phyloP scores from a whole-genome alignment of 1,140 invertebrate species.

The Ericerus pela region DNA sequence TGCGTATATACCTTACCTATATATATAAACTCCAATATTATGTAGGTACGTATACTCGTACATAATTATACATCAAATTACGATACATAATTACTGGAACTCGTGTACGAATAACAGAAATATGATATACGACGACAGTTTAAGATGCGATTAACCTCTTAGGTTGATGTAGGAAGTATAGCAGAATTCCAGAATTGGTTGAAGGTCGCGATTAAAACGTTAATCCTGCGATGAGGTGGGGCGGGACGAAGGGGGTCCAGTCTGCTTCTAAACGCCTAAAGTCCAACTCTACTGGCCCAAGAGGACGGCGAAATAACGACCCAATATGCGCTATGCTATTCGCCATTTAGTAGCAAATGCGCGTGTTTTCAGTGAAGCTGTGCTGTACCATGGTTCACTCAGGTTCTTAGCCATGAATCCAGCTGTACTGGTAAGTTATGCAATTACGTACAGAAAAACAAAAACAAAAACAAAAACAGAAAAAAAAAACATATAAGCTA shows the following conservation, averaged over 20 bases:
- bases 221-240: too few species aligned
- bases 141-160: not conserved
- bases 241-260: not conserved
- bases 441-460: not conserved
- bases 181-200: conserved; percentile 7
- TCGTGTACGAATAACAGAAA: not conserved
- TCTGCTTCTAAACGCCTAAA: not conserved
- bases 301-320: not conserved
- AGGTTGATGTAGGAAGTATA: conserved; percentile 5
- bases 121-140: not conserved
- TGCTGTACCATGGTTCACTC: conserved; percentile 11
- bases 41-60: too few species aligned
- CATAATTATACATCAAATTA: too few species aligned
- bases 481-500: too few species aligned
- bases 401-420: conserved; percentile 11
- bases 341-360: conserved; percentile 11
- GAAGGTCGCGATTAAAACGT: not conserved
- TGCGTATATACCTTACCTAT: too few species aligned
- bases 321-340: conserved; percentile 11
- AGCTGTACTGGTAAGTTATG: conserved; percentile 9
- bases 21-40: too few species aligned
- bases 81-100: too few species aligned
- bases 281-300: not conserved
- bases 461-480: too few species aligned
- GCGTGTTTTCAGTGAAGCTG: conserved; percentile 8